A percentile compares a stretch with the other conserved stretches of the same genome.
Conservation (phyloP, 2,797 vertebrate species). For the Distichodus sexfasciatus region DNA sequence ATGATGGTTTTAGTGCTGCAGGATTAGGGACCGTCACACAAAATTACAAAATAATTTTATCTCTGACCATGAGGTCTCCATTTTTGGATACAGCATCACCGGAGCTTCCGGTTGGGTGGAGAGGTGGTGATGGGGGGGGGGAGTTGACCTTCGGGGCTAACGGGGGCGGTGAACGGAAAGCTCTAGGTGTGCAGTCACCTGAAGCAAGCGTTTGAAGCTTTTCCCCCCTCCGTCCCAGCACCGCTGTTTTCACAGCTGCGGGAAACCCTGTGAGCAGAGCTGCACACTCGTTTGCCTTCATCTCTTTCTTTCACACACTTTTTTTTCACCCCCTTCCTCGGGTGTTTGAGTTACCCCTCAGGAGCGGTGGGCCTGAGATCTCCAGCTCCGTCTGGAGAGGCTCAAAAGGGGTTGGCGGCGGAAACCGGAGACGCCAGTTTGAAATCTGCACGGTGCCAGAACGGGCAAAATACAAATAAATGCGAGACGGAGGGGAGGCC, state of each 20-base stretch:
- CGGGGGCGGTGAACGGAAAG: slow-evolving; percentile 91
- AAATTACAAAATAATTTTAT: too few species aligned
- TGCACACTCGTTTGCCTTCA: neutral
- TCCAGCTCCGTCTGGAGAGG: slow-evolving; percentile 74
- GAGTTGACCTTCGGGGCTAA: slow-evolving; percentile 80
- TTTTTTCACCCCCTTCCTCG: neutral
- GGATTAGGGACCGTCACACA: too few species aligned
- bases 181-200: slow-evolving; percentile 96
- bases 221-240: slow-evolving; percentile 69
- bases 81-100: too few species aligned
- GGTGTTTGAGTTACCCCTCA: slow-evolving; percentile 20
- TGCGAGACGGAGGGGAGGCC: slow-evolving; percentile 75
- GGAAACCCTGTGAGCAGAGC: slow-evolving; percentile 76
- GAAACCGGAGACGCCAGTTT: slow-evolving; percentile 82
- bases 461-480: slow-evolving; percentile 84
- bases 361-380: slow-evolving; percentile 37
- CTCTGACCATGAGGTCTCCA: too few species aligned
- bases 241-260: slow-evolving; percentile 90
- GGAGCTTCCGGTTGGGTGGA: neutral
- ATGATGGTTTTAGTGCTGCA: too few species aligned
- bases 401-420: slow-evolving; percentile 77
- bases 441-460: slow-evolving; percentile 77
- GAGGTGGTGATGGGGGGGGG: slow-evolving; percentile 17
- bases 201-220: slow-evolving; percentile 85
- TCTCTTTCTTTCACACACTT: slow-evolving; percentile 1